Percentiles rank a stretch among this genome's conserved stretches.
Conservation (phyloP, 2,797 vertebrate genomes). For the Siniperca obscura region DNA sequence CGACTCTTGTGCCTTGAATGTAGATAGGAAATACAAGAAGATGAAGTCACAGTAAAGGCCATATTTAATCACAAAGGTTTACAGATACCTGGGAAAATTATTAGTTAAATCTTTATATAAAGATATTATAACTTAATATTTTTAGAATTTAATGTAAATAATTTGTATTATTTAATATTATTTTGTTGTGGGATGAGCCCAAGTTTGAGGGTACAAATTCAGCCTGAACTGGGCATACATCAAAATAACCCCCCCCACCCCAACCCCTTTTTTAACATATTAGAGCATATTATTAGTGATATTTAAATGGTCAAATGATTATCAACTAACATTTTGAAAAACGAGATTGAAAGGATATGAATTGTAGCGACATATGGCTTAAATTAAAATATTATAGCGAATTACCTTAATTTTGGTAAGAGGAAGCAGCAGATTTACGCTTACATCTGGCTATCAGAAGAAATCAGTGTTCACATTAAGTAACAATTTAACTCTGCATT, state of each 20-base stretch:
- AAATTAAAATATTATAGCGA: too few species aligned
- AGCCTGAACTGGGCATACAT: neutral
- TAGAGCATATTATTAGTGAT: too few species aligned
- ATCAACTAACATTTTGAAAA: neutral
- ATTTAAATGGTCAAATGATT: neutral
- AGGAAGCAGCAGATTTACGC: too few species aligned
- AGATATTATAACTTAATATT: neutral
- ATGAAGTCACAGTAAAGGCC: neutral
- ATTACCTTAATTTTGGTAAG: too few species aligned
- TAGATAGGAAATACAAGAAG: constrained; percentile 11
- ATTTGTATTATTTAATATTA: neutral
- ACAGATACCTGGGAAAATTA: neutral
- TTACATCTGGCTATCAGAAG: too few species aligned
- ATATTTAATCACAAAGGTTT: neutral
- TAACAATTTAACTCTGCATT: too few species aligned
- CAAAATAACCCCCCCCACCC: too few species aligned
- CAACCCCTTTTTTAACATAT: too few species aligned
- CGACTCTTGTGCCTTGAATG: constrained; percentile 14
- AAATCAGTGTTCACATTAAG: too few species aligned
- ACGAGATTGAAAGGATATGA: neutral
- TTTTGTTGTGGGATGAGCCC: neutral
- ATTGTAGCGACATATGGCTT: neutral
- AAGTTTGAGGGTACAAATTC: neutral
- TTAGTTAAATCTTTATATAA: neutral
- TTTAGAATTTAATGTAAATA: neutral